phyloP scores from a whole-genome alignment of 2,888 invertebrate species.

The Euplexia lucipara region DNA sequence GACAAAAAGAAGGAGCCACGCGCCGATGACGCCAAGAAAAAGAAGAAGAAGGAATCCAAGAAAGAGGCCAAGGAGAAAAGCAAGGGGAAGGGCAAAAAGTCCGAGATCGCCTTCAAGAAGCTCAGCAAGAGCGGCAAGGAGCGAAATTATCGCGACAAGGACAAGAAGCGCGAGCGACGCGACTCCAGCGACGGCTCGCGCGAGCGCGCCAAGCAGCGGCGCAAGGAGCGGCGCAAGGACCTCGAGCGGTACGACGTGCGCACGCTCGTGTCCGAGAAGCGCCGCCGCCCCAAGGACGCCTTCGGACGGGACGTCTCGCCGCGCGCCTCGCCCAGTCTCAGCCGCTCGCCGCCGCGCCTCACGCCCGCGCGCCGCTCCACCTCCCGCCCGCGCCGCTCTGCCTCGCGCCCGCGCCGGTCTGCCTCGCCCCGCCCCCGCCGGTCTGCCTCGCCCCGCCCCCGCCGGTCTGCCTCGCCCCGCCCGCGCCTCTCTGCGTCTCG shows the following conservation, averaged over 20 bases:
- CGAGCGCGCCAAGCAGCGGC: conserved; percentile 81
- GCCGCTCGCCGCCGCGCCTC: conserved; percentile 56
- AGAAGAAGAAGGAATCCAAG: conserved; percentile 90
- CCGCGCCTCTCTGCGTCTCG: conserved; percentile 50
- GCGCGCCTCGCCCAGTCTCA: conserved; percentile 64
- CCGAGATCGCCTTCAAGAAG: conserved; percentile 94
- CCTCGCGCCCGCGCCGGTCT: conserved; percentile 57
- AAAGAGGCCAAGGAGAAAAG: conserved; percentile 84
- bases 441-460: conserved; percentile 50
- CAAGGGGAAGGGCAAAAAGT: conserved; percentile 89
- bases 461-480: conserved; percentile 51
- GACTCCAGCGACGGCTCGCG: conserved; percentile 67
- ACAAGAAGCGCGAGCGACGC: conserved; percentile 71
- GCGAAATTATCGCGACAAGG: conserved; percentile 92
- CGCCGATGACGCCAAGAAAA: conserved; percentile 82
- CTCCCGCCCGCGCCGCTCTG: conserved; percentile 73
- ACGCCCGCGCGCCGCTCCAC: conserved; percentile 49
- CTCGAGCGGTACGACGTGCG: conserved; percentile 96
- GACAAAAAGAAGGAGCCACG: conserved; percentile 80
- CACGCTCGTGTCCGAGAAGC: conserved; percentile 93
- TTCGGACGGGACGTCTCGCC: conserved; percentile 94
- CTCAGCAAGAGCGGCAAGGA: conserved; percentile 92
- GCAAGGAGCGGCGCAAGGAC: conserved; percentile 93
- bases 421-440: conserved; percentile 49
- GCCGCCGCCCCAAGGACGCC: conserved; percentile 93